A percentile compares a stretch with the other conserved stretches of the same genome.
Evolutionary conservation across 2,888 invertebrate species (phyloP).

Genomic region (Dascillus cervinus): DNA sequence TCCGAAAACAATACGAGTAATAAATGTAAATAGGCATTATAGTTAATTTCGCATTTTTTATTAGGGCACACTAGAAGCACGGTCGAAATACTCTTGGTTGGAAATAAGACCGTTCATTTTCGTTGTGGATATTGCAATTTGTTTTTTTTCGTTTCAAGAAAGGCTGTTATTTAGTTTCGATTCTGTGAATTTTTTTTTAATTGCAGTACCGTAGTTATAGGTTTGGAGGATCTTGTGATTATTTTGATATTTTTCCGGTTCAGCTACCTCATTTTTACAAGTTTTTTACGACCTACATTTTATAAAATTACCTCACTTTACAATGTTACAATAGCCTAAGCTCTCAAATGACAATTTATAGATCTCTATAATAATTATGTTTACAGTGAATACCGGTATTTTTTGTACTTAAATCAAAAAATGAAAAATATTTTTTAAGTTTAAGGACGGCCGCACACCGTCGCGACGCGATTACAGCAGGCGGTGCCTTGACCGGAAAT

Average conservation of each 20-base stretch:
- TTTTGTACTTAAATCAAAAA: conserved; percentile 32
- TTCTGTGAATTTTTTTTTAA: conserved; percentile 9
- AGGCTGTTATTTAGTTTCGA: conserved; percentile 18
- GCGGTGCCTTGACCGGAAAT: too few relatives aligned
- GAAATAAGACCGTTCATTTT: too few relatives aligned
- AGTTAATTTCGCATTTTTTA: too few relatives aligned
- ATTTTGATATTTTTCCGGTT: conserved; percentile 15
- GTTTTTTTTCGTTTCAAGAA: too few relatives aligned
- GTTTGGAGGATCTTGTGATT: conserved; percentile 13
- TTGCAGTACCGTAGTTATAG: conserved; percentile 12
- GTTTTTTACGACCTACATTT: conserved; percentile 13
- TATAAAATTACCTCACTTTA: conserved; percentile 12
- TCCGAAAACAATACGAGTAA: too few relatives aligned
- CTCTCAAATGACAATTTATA: conserved; percentile 15
- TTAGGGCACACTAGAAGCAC: too few relatives aligned
- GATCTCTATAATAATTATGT: conserved; percentile 29
- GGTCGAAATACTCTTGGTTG: too few relatives aligned
- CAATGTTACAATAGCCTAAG: too few relatives aligned
- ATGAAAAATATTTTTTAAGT: conserved; percentile 18
- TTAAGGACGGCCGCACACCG: too few relatives aligned
- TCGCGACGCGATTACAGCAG: too few relatives aligned
- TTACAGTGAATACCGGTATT: conserved; percentile 31
- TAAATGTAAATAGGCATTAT: too few relatives aligned
- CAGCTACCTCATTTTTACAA: conserved; percentile 21
- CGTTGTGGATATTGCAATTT: too few relatives aligned